A percentile compares a stretch with the other conserved stretches of the same genome.
These are phyloP conservation scores for Tortrix viridana DNA, from an alignment of 2,888 invertebrate species.

Conservation along the genomic window DNA sequence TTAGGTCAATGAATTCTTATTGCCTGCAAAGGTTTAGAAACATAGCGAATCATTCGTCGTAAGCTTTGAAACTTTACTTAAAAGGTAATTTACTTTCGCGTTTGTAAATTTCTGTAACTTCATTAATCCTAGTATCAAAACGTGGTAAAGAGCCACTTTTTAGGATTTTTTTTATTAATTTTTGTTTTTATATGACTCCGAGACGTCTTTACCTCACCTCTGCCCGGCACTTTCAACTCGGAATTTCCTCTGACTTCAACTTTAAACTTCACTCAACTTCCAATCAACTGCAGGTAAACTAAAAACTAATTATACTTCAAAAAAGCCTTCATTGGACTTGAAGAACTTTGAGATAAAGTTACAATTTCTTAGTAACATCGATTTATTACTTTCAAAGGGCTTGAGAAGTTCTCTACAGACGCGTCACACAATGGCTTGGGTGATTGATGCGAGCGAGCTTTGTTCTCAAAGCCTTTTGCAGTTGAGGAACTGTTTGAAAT, in stretches of 20 bases:
- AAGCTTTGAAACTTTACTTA: too few relatives aligned
- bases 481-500: slow-evolving; percentile 35
- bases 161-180: too few relatives aligned
- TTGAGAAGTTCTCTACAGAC: slow-evolving; percentile 29
- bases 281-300: slow-evolving; percentile 25
- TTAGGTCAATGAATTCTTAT: too few relatives aligned
- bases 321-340: slow-evolving; percentile 19
- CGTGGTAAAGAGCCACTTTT: too few relatives aligned
- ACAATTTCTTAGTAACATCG: slow-evolving; percentile 39
- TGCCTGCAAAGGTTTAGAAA: too few relatives aligned
- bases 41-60: too few relatives aligned
- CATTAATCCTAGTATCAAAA: too few relatives aligned
- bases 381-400: slow-evolving; percentile 40
- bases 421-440: slow-evolving; percentile 26
- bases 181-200: too few relatives aligned
- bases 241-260: background rate
- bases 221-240: too few relatives aligned
- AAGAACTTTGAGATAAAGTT: slow-evolving; percentile 31
- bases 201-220: too few relatives aligned
- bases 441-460: slow-evolving; percentile 34
- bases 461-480: slow-evolving; percentile 33
- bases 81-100: too few relatives aligned
- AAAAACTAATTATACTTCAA: slow-evolving; percentile 34
- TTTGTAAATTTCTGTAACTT: too few relatives aligned
- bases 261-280: slow-evolving; percentile 17